A percentile compares a stretch with the other conserved stretches of the same genome.
These are phyloP conservation scores for Xanthorhoe spadicearia DNA, from an alignment of 2,888 invertebrate genomes.

Conservation along the genomic window DNA sequence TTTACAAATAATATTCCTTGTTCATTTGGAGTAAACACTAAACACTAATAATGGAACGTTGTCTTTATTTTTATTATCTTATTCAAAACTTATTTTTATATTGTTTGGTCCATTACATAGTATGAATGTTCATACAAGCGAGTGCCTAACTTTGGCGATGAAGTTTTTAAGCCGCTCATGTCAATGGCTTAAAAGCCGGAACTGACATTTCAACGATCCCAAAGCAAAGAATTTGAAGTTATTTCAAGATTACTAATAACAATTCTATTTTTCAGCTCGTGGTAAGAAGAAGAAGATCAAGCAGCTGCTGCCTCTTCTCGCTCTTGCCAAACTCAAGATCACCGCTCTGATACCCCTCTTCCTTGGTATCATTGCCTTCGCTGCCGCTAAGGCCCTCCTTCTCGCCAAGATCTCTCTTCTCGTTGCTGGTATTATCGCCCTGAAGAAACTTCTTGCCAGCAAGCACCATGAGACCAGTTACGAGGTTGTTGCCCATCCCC, in stretches of 20 bases:
- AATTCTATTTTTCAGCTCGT: constrained; percentile 83
- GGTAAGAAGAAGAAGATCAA: constrained; percentile 93
- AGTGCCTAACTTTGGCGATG: too few species aligned
- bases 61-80: too few species aligned
- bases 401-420: constrained; percentile 93
- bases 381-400: constrained; percentile 94
- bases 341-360: constrained; percentile 91
- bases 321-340: constrained; percentile 91
- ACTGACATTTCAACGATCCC: too few species aligned
- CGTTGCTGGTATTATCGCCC: constrained; percentile 89
- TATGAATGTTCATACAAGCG: too few species aligned
- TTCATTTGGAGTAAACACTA: background rate
- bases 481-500: constrained; percentile 90
- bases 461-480: constrained; percentile 89
- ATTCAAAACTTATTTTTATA: too few species aligned
- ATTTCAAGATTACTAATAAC: background rate
- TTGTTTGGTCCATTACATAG: too few species aligned
- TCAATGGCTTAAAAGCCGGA: too few species aligned
- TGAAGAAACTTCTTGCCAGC: constrained; percentile 89
- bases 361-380: constrained; percentile 89
- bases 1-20: background rate
- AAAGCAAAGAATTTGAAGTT: background rate
- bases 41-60: background rate
- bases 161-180: too few species aligned
- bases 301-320: constrained; percentile 89